phyloP scores from a whole-genome alignment of 2,113 vertebrate genomes.

The Amazona vittata region DNA sequence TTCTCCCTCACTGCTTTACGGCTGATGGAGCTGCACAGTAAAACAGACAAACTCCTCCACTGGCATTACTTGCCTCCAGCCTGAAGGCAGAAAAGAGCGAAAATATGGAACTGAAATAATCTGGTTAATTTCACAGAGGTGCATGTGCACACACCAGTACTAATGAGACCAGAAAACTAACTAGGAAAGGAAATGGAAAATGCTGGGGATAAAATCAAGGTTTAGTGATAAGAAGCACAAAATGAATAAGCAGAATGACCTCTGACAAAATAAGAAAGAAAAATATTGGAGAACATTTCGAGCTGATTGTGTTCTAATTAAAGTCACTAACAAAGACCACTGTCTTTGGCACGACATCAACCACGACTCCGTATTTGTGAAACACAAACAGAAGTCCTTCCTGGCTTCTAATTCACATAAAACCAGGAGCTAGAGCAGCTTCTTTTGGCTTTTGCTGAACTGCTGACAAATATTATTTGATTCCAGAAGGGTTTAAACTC shows the following conservation, averaged over 20 bases:
- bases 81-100: background rate
- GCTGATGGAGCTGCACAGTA: background rate
- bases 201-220: background rate
- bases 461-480: conserved; percentile 4
- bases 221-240: background rate
- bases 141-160: background rate
- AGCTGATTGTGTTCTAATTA: conserved; percentile 18
- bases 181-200: background rate
- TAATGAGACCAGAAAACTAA: background rate
- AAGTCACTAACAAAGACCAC: background rate
- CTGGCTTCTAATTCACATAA: background rate
- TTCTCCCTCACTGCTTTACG: background rate
- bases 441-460: background rate
- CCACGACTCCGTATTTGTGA: background rate
- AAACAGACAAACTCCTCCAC: background rate
- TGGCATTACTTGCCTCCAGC: background rate
- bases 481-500: conserved; percentile 5
- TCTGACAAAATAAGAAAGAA: background rate
- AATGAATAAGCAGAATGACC: background rate
- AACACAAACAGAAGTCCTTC: background rate
- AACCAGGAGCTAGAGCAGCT: background rate
- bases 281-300: background rate
- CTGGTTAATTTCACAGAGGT: background rate
- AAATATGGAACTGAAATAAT: background rate
- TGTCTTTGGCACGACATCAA: conserved; percentile 31